Percentiles rank a stretch among this genome's conserved stretches.
These are phyloP conservation scores for Takifugu rubripes DNA, from an alignment of 2,797 vertebrate genomes.

Conservation along the genomic window DNA sequence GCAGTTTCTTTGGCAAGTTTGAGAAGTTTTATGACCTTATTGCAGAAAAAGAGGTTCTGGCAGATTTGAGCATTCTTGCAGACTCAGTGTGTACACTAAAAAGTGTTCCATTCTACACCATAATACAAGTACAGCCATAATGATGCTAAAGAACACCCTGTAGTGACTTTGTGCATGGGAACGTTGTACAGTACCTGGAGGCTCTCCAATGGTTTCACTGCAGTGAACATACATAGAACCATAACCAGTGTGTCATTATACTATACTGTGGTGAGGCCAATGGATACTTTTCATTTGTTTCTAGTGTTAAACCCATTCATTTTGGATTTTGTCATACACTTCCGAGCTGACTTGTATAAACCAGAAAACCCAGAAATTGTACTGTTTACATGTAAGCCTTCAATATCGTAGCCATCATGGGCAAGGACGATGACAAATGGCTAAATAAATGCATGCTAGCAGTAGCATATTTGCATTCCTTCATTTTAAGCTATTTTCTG, in stretches of 20 bases:
- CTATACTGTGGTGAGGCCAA: conserved; percentile 74
- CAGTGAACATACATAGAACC: conserved; percentile 56
- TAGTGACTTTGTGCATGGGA: conserved; percentile 46
- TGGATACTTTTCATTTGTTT: conserved; percentile 78
- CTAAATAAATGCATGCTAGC: conserved; percentile 9
- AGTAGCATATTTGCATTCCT: conserved; percentile 64
- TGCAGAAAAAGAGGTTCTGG: not conserved
- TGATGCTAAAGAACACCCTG: conserved; percentile 29
- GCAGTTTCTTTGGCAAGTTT: too few species aligned
- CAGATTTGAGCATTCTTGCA: not conserved
- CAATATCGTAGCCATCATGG: conserved; percentile 65
- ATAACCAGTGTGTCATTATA: conserved; percentile 76
- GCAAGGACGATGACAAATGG: conserved; percentile 75
- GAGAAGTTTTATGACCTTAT: too few species aligned
- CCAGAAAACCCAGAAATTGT: conserved; percentile 80
- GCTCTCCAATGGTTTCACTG: conserved; percentile 61
- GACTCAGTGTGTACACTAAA: conserved; percentile 17
- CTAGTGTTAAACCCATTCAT: conserved; percentile 78
- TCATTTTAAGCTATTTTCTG: conserved; percentile 69
- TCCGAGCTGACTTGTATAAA: conserved; percentile 74
- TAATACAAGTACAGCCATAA: conserved; percentile 11
- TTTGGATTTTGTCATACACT: conserved; percentile 77
- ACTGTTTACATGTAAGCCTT: conserved; percentile 81
- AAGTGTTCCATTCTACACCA: conserved; percentile 19
- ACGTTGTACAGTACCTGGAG: conserved; percentile 60